These are phyloP conservation scores for Oreochromis spilurus DNA, from an alignment of 2,113 vertebrate genomes.

Conservation along the genomic window DNA sequence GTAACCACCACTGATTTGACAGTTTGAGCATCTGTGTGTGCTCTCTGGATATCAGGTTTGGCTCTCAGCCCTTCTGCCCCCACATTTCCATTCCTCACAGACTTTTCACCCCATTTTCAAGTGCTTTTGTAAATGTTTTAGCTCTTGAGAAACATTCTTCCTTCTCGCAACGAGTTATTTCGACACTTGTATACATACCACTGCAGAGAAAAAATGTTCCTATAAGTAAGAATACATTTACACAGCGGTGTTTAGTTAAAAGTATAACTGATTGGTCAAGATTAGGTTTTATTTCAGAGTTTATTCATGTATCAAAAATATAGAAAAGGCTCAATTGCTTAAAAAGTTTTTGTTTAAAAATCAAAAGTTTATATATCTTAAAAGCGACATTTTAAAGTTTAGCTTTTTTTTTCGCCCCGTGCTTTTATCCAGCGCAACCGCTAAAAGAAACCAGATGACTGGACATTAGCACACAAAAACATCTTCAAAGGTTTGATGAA, in stretches of 20 bases:
- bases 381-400: background rate
- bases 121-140: background rate
- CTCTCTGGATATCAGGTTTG: background rate
- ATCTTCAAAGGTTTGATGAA: background rate
- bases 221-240: background rate
- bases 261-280: background rate
- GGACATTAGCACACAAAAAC: background rate
- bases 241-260: background rate
- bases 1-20: background rate
- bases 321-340: background rate
- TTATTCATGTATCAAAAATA: background rate
- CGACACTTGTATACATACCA: background rate
- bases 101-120: background rate
- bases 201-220: background rate
- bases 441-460: background rate
- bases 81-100: background rate
- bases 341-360: background rate
- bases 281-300: background rate
- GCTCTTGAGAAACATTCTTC: background rate
- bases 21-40: background rate
- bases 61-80: background rate
- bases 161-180: background rate
- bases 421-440: background rate
- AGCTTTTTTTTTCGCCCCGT: accelerated
- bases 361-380: background rate